Evolutionary conservation across 2,797 vertebrate genomes (phyloP).

Genomic region (Perodicticus potto): DNA sequence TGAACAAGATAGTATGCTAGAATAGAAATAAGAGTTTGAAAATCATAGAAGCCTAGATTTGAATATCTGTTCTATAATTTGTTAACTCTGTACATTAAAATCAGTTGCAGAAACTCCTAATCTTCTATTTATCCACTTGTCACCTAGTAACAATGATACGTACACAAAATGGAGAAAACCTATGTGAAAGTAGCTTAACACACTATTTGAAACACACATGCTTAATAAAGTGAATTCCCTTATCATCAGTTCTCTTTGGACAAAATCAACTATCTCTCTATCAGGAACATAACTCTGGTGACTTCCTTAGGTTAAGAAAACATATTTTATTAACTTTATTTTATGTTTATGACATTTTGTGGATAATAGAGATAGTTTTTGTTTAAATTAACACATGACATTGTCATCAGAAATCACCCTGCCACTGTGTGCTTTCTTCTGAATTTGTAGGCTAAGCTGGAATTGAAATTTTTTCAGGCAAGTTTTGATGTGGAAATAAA

Average conservation of each 20-base stretch:
- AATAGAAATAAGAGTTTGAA: background rate
- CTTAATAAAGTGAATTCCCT: background rate
- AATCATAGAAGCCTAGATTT: background rate
- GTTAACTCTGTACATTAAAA: background rate
- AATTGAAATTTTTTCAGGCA: background rate
- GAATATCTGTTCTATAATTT: background rate
- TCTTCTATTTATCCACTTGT: background rate
- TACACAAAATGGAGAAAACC: background rate
- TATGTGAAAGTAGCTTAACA: background rate
- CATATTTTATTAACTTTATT: background rate
- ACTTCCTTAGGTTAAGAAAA: background rate
- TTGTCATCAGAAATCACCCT: background rate
- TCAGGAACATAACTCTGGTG: background rate
- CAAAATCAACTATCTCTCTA: background rate
- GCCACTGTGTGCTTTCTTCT: background rate
- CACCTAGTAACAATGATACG: background rate
- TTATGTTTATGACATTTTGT: background rate
- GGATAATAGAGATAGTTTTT: background rate
- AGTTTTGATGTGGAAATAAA: slow-evolving; percentile 6
- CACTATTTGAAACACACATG: background rate
- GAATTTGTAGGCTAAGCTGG: background rate
- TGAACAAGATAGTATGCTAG: background rate
- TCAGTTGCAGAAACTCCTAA: background rate
- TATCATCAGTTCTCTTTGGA: background rate
- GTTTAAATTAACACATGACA: background rate